Percentiles rank a stretch among this genome's conserved stretches.
These are phyloP conservation scores for Hedychridium roseum DNA, from an alignment of 2,888 invertebrate species.

Conservation along the genomic window DNA sequence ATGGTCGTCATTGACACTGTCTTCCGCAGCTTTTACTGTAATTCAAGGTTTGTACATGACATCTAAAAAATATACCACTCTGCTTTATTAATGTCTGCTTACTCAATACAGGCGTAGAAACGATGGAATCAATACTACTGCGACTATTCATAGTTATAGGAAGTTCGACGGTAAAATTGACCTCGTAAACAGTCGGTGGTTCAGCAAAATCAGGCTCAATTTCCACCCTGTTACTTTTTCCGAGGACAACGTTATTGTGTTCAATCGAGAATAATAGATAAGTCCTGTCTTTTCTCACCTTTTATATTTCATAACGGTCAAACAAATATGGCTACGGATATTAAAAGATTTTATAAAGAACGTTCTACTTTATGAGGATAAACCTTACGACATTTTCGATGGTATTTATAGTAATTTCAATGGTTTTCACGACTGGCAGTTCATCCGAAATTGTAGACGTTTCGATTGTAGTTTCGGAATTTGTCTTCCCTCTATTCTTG, in stretches of 20 bases:
- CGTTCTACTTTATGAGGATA: neutral
- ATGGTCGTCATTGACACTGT: neutral
- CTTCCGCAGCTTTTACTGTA: conserved; percentile 18
- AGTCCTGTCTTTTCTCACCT: conserved; percentile 28
- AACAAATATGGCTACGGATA: neutral
- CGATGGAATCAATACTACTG: conserved; percentile 24
- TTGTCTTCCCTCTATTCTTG: no score
- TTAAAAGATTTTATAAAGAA: neutral
- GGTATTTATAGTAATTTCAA: conserved; percentile 35
- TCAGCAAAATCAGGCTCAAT: conserved; percentile 33
- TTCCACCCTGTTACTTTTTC: conserved; percentile 33
- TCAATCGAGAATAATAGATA: conserved; percentile 32
- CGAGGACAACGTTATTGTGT: conserved; percentile 38
- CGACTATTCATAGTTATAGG: conserved; percentile 19
- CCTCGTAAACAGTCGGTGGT: conserved; percentile 14
- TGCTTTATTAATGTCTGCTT: no score
- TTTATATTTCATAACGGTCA: neutral
- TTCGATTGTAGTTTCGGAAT: no score
- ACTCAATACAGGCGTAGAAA: conserved; percentile 48
- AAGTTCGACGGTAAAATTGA: conserved; percentile 35
- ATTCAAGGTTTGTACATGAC: conserved; percentile 3
- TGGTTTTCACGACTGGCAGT: conserved; percentile 10
- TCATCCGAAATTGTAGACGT: no score
- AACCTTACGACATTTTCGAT: conserved; percentile 49
- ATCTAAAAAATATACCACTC: no score